Evolutionary conservation across 1,140 invertebrate species (phyloP).

Genomic region (Heterodera carotae): DNA sequence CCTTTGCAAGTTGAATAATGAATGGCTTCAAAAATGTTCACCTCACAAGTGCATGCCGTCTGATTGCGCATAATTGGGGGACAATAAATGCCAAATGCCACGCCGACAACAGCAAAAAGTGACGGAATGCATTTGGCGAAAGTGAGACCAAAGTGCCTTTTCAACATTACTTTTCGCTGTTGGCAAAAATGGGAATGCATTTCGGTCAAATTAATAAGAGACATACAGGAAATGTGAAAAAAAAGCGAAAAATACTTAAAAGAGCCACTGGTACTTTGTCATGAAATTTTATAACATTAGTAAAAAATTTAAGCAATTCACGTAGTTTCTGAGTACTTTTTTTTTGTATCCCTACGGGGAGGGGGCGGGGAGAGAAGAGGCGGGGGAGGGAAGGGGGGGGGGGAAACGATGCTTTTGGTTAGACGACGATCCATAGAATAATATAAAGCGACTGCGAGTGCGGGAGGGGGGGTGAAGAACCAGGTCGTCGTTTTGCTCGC

Average conservation of each 20-base stretch:
- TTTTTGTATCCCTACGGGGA: too few species aligned
- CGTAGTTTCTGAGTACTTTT: too few species aligned
- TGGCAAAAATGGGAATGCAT: too few species aligned
- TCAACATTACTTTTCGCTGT: background rate
- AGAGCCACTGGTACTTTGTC: too few species aligned
- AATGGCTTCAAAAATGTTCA: background rate
- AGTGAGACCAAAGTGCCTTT: background rate
- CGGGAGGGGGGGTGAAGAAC: background rate
- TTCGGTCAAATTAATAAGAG: background rate
- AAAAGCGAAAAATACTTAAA: too few species aligned
- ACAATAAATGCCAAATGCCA: background rate
- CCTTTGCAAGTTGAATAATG: too few species aligned
- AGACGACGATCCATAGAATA: background rate
- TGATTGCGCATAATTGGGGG: constrained; percentile 50
- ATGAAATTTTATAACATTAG: too few species aligned
- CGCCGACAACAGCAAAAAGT: background rate
- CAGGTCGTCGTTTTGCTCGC: background rate
- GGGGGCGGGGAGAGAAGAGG: too few species aligned
- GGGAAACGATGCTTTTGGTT: background rate
- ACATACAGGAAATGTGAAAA: too few species aligned
- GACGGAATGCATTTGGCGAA: background rate
- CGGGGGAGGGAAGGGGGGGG: too few species aligned
- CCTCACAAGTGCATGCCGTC: constrained; percentile 52
- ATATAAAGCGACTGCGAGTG: background rate
- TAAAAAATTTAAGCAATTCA: too few species aligned